phyloP scores from a whole-genome alignment of 1,140 invertebrate genomes.

The Leptinotarsa lineolata region DNA sequence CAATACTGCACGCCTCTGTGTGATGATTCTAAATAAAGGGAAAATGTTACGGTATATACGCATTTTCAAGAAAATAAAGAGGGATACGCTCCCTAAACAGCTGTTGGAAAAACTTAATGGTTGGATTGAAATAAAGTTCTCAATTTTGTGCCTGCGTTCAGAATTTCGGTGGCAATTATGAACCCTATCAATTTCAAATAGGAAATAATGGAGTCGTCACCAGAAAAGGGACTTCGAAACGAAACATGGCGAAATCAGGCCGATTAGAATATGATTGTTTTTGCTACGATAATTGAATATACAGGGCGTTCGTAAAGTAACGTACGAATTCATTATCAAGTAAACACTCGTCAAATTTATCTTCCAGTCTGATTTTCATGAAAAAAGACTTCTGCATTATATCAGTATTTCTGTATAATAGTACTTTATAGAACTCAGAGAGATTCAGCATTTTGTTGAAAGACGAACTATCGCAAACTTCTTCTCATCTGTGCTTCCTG shows the following conservation, averaged over 20 bases:
- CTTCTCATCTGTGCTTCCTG: no score
- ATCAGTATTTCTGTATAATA: no score
- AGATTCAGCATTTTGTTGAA: no score
- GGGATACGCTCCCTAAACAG: constrained; percentile 2
- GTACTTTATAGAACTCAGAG: no score
- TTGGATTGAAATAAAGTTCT: not conserved
- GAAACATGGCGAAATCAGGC: not conserved
- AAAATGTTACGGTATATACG: constrained; percentile 4
- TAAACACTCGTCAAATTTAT: no score
- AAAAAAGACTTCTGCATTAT: no score
- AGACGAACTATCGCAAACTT: no score
- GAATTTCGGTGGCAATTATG: not conserved
- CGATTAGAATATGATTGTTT: no score
- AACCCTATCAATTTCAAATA: not conserved
- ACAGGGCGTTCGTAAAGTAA: no score
- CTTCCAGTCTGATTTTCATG: no score
- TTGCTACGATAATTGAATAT: no score
- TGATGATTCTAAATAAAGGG: constrained; percentile 8
- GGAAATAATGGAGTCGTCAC: not conserved
- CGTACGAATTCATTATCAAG: no score
- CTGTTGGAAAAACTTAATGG: constrained; percentile 1
- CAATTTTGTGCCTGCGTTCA: not conserved
- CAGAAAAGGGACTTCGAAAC: not conserved
- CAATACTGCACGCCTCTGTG: not conserved
- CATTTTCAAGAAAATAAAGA: constrained; percentile 4